Conservation (phyloP, 2,113 vertebrate genomes). For the Fukomys damarensis region DNA sequence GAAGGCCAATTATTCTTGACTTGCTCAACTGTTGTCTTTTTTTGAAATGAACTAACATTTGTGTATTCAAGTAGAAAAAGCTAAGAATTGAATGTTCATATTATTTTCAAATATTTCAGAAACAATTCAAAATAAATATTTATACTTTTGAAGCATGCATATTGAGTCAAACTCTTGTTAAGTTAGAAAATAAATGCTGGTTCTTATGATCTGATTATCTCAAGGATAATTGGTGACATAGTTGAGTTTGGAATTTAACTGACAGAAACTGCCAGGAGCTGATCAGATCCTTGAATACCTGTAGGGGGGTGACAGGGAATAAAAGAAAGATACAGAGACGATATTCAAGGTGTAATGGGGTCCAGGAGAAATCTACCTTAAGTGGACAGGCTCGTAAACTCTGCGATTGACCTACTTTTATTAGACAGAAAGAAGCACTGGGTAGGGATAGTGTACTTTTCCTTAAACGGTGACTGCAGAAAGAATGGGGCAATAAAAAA, state of each 20-base stretch:
- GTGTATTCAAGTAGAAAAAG: background rate
- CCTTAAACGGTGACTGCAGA: too few species aligned
- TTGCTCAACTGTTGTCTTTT: background rate
- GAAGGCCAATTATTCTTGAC: background rate
- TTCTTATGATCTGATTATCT: background rate
- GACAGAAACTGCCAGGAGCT: background rate
- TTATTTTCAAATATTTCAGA: constrained; percentile 17
- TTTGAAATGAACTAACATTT: background rate
- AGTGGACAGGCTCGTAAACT: too few species aligned
- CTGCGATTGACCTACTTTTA: too few species aligned
- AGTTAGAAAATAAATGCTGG: background rate
- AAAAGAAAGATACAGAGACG: too few species aligned
- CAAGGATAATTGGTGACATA: background rate
- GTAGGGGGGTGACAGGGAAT: too few species aligned
- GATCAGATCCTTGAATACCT: too few species aligned
- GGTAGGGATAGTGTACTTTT: too few species aligned
- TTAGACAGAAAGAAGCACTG: too few species aligned
- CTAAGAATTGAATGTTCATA: background rate
- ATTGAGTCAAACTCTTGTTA: background rate
- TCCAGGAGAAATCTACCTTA: too few species aligned
- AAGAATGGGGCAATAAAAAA: too few species aligned
- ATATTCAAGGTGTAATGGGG: too few species aligned
- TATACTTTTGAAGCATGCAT: background rate
- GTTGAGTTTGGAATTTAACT: background rate
- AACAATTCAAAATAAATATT: background rate